Conservation (phyloP, 2,113 vertebrate genomes). For the Corythaeola cristata region DNA sequence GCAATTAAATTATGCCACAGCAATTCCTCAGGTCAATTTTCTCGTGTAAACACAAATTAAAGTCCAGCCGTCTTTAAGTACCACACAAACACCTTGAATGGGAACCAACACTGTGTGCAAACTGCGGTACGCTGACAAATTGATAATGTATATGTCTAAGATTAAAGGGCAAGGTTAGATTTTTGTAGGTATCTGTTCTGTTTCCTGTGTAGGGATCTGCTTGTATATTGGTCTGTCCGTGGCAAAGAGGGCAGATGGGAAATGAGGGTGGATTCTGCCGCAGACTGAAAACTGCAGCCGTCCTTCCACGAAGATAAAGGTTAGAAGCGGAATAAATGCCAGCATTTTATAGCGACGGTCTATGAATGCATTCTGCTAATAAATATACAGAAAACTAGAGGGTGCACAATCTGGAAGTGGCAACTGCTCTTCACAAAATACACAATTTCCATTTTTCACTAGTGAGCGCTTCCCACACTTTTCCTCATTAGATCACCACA, state of each 20-base stretch:
- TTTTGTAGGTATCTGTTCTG: not conserved
- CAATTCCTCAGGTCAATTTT: not conserved
- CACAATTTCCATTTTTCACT: not conserved
- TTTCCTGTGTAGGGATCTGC: not conserved
- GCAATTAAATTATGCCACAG: not conserved
- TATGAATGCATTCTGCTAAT: not conserved
- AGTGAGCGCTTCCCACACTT: not conserved
- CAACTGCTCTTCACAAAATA: not conserved
- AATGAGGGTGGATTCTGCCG: not conserved
- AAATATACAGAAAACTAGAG: not conserved
- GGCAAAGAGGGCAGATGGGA: not conserved
- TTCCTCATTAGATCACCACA: not conserved
- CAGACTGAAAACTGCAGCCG: not conserved
- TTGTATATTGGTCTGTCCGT: not conserved
- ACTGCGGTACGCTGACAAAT: accelerated
- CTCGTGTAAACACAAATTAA: not conserved
- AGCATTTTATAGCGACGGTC: accelerated
- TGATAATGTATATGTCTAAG: too few relatives aligned
- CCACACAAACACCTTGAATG: not conserved
- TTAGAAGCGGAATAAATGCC: not conserved
- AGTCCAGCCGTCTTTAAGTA: too few relatives aligned
- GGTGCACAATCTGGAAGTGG: not conserved
- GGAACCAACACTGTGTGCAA: not conserved
- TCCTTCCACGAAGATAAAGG: not conserved
- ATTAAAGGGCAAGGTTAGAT: not conserved